These are phyloP conservation scores for Myoxocephalus aenaeus DNA, from an alignment of 2,797 vertebrate species.

Conservation along the genomic window DNA sequence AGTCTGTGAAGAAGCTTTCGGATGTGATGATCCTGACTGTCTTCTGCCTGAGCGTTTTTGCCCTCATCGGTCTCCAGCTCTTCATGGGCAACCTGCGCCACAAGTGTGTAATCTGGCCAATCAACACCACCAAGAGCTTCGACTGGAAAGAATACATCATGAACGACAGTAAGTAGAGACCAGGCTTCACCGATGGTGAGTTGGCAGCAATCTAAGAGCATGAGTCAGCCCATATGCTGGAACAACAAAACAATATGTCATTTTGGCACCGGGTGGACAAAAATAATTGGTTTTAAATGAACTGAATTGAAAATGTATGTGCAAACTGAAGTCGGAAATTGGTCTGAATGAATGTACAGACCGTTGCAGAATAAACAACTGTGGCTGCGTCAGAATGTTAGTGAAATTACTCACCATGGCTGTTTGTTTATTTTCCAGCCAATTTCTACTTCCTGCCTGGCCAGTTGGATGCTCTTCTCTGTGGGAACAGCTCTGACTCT, in stretches of 20 bases:
- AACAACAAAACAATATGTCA: conserved; percentile 52
- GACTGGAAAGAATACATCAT: conserved; percentile 96
- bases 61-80: conserved; percentile 97
- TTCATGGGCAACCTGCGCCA: conserved; percentile 99
- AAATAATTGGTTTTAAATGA: conserved; percentile 33
- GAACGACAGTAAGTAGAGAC: conserved; percentile 91
- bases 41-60: conserved; percentile 99
- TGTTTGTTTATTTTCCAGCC: conserved; percentile 80
- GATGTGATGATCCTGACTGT: conserved; percentile 99
- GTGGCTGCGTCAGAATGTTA: conserved; percentile 24
- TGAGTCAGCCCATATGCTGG: conserved; percentile 71
- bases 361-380: conserved; percentile 26
- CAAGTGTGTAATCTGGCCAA: conserved; percentile 97
- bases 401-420: conserved; percentile 35
- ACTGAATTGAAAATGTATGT: conserved; percentile 18
- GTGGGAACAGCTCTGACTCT: conserved; percentile 98
- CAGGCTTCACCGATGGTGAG: conserved; percentile 32
- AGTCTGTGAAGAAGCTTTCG: conserved; percentile 99
- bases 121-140: conserved; percentile 90
- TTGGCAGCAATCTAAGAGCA: conserved; percentile 50
- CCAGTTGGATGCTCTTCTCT: conserved; percentile 93
- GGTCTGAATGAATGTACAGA: conserved; percentile 16
- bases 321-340: conserved; percentile 26
- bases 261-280: conserved; percentile 49
- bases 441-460: conserved; percentile 95